Conservation (phyloP, 1,140 invertebrate species). For the Hycleus cichorii region DNA sequence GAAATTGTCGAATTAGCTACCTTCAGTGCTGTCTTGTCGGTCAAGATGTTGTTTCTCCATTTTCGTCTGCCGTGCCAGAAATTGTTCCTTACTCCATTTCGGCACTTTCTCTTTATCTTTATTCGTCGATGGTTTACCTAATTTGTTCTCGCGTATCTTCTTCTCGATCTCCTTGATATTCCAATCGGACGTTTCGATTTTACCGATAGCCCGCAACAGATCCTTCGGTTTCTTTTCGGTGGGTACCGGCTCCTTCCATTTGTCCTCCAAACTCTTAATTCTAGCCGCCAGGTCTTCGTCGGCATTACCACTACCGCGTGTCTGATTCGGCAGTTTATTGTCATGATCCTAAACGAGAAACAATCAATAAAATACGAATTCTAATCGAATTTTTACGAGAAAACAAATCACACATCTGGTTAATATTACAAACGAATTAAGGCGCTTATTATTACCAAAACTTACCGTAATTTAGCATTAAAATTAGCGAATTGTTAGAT, state of each 20-base stretch:
- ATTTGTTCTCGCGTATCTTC: constrained; percentile 79
- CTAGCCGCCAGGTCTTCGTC: constrained; percentile 66
- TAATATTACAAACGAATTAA: background rate
- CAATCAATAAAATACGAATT: background rate
- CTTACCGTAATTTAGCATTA: no score
- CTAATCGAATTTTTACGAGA: no score
- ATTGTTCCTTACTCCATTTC: constrained; percentile 84
- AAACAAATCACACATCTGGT: no score
- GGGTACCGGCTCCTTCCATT: constrained; percentile 49
- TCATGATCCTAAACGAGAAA: constrained; percentile 54
- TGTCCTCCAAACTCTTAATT: constrained; percentile 61
- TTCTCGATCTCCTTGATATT: constrained; percentile 86
- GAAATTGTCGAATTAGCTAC: no score
- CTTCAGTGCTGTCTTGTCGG: constrained; percentile 48
- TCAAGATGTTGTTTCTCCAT: constrained; percentile 58
- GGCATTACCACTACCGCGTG: constrained; percentile 43
- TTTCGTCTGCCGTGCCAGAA: constrained; percentile 71
- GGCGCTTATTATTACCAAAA: no score
- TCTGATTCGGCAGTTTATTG: constrained; percentile 47
- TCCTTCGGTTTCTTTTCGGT: constrained; percentile 77
- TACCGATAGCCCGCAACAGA: constrained; percentile 77
- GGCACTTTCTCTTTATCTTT: constrained; percentile 73
- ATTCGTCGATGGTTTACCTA: constrained; percentile 55
- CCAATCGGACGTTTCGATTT: constrained; percentile 87
- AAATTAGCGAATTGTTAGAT: no score